phyloP scores from a whole-genome alignment of 1,140 invertebrate species.

The Ceratosolen fusciceps region DNA sequence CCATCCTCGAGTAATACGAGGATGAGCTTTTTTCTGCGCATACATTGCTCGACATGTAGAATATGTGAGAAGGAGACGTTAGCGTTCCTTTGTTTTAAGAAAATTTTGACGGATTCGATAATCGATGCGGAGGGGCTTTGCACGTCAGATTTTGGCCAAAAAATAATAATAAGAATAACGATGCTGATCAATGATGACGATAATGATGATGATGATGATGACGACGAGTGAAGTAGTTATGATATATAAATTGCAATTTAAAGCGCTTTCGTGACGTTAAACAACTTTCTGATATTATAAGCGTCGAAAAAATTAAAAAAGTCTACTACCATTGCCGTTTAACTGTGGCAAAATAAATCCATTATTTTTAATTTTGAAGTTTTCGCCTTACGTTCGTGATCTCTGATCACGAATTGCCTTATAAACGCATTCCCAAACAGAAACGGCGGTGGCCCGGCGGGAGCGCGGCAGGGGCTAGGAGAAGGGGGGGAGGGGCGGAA shows the following conservation, averaged over 20 bases:
- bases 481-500: no score
- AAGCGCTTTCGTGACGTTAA: conserved; percentile 4
- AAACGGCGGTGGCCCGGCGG: no score
- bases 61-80: background rate
- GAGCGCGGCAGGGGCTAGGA: no score
- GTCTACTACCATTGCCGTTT: background rate
- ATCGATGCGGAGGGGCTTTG: no score
- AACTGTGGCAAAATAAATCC: background rate
- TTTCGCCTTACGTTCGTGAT: conserved; percentile 11
- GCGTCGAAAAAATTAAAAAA: background rate
- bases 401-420: conserved; percentile 13
- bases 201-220: no score
- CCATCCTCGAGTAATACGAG: background rate
- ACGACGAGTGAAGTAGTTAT: background rate
- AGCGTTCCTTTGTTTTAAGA: no score
- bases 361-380: conserved; percentile 17
- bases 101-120: no score
- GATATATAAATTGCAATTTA: background rate
- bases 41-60: background rate
- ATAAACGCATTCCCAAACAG: background rate
- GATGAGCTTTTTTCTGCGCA: background rate
- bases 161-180: no score
- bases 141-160: no score
- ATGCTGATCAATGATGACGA: no score
- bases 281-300: conserved; percentile 1